Evolutionary conservation across 2,888 invertebrate species (phyloP).

Genomic region (Mythimna vitellina): DNA sequence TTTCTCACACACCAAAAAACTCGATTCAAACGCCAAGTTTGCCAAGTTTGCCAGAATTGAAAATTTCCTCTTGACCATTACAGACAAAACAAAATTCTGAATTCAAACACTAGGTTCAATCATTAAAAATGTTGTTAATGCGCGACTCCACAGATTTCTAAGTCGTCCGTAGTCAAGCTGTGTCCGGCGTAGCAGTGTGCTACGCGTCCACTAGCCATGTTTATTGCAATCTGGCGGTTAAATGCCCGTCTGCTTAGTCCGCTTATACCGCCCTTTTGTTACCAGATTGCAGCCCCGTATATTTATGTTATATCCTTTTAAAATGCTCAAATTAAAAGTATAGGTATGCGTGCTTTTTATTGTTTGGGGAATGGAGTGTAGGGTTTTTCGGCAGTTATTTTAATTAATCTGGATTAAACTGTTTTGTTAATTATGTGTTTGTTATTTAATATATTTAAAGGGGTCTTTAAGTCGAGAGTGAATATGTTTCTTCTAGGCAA

Average conservation of each 20-base stretch:
- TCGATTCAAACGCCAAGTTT: too few relatives aligned
- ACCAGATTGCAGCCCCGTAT: constrained; percentile 72
- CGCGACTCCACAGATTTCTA: constrained; percentile 67
- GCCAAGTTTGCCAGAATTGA: too few relatives aligned
- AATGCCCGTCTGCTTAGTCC: constrained; percentile 85
- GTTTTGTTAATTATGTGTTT: neutral
- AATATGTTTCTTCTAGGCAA: too few relatives aligned
- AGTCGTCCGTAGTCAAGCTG: constrained; percentile 81
- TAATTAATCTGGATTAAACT: constrained; percentile 1
- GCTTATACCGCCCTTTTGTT: constrained; percentile 83
- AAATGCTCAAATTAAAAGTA: constrained; percentile 59
- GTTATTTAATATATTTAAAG: neutral
- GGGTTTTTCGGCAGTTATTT: constrained; percentile 20
- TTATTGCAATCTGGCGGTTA: constrained; percentile 89
- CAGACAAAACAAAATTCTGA: too few relatives aligned
- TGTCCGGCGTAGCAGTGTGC: constrained; percentile 83
- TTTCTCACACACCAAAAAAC: too few relatives aligned
- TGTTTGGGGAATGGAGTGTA: constrained; percentile 27
- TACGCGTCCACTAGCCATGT: constrained; percentile 86
- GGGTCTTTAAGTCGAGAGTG: too few relatives aligned
- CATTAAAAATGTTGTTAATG: neutral
- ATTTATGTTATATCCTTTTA: constrained; percentile 67
- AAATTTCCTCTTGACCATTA: too few relatives aligned
- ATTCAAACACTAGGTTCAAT: too few relatives aligned
- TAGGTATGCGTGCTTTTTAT: constrained; percentile 43